A percentile compares a stretch with the other conserved stretches of the same genome.
These are phyloP conservation scores for Eriosoma lanigerum DNA, from an alignment of 1,140 invertebrate genomes.

Conservation along the genomic window DNA sequence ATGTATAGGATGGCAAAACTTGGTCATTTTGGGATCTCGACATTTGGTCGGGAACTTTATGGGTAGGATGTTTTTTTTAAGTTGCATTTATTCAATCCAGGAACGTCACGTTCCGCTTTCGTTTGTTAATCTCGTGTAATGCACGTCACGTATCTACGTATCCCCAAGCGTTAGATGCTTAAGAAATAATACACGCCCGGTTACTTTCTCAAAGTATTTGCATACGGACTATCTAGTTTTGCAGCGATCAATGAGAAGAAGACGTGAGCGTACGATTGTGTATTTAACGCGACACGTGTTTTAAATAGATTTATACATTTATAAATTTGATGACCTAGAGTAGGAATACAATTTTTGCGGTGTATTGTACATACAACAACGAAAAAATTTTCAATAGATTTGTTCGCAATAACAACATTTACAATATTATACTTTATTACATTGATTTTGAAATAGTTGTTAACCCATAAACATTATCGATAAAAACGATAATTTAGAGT, in stretches of 20 bases:
- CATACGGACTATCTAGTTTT: slow-evolving; percentile 22
- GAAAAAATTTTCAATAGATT: too few relatives aligned
- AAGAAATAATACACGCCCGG: slow-evolving; percentile 30
- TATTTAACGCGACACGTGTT: too few relatives aligned
- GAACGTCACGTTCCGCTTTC: slow-evolving; percentile 29
- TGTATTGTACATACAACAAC: too few relatives aligned
- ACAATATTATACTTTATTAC: too few relatives aligned
- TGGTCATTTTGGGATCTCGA: slow-evolving; percentile 7
- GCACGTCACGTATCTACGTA: slow-evolving; percentile 22
- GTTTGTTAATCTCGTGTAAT: slow-evolving; percentile 45
- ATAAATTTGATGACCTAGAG: too few relatives aligned
- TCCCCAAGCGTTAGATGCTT: slow-evolving; percentile 20
- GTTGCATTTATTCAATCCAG: slow-evolving; percentile 46
- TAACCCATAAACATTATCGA: too few relatives aligned
- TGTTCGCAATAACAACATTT: too few relatives aligned
- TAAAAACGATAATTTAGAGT: too few relatives aligned
- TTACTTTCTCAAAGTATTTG: slow-evolving; percentile 47
- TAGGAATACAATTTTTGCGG: too few relatives aligned
- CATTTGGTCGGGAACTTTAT: slow-evolving; percentile 32
- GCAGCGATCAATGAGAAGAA: background rate
- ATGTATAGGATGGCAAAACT: background rate
- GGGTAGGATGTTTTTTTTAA: slow-evolving; percentile 45
- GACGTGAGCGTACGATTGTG: background rate
- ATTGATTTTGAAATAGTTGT: too few relatives aligned
- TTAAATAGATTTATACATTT: too few relatives aligned